A percentile compares a stretch with the other conserved stretches of the same genome.
These are phyloP conservation scores for Agapornis canus DNA, from an alignment of 2,797 vertebrate genomes.

Conservation along the genomic window DNA sequence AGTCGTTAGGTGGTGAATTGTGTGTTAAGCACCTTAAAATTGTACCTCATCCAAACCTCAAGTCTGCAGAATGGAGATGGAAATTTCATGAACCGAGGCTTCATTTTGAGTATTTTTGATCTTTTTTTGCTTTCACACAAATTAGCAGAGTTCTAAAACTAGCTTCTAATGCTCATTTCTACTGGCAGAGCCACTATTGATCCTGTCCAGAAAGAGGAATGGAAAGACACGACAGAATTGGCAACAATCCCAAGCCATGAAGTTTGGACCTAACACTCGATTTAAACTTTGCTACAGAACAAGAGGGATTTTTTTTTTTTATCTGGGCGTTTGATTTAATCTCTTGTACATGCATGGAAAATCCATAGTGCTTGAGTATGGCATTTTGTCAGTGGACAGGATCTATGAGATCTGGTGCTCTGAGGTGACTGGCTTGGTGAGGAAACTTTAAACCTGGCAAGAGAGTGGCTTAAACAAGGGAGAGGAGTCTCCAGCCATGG, in stretches of 20 bases:
- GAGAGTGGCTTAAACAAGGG: background rate
- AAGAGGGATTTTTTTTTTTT: background rate
- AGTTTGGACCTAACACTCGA: background rate
- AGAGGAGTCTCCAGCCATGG: background rate
- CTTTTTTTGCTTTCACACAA: background rate
- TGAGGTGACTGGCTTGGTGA: background rate
- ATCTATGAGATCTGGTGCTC: background rate
- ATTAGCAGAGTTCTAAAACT: conserved; percentile 55
- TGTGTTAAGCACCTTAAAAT: conserved; percentile 22
- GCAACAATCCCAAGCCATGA: background rate
- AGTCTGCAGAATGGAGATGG: conserved; percentile 30
- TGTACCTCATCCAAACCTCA: conserved; percentile 19
- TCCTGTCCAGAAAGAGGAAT: conserved; percentile 56
- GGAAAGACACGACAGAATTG: conserved; percentile 45
- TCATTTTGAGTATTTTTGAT: background rate
- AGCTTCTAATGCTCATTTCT: background rate
- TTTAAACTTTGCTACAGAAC: conserved; percentile 18
- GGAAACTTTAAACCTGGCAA: background rate
- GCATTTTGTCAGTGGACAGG: background rate
- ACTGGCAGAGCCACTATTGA: background rate
- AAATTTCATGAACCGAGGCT: background rate
- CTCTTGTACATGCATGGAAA: conserved; percentile 8
- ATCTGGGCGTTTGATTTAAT: conserved; percentile 12
- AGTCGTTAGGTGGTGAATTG: background rate
- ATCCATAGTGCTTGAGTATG: accelerated